Evolutionary conservation across 2,113 vertebrate genomes (phyloP).

Genomic region (Urocitellus parryii): DNA sequence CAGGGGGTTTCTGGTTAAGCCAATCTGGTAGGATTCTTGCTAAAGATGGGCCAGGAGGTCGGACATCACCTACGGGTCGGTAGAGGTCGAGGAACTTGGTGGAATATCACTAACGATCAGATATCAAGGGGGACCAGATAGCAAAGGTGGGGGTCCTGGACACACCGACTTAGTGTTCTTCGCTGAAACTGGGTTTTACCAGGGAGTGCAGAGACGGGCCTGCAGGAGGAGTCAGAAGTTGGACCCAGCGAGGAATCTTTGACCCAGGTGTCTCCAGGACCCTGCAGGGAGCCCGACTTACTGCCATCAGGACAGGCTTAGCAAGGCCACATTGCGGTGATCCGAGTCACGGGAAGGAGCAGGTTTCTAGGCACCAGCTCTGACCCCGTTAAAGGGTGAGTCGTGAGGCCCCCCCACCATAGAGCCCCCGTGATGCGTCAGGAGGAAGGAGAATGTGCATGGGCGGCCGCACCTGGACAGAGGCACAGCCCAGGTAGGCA

Average conservation of each 20-base stretch:
- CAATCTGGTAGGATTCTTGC: not conserved
- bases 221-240: not conserved
- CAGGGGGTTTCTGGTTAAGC: not conserved
- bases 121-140: not conserved
- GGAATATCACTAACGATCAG: not conserved
- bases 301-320: not conserved
- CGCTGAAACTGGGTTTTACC: not conserved
- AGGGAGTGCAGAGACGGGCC: not conserved
- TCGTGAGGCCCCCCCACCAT: not conserved
- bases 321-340: not conserved
- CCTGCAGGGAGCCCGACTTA: accelerated
- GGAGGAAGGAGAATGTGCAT: not conserved
- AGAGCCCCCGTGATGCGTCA: not conserved
- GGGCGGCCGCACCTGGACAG: no score
- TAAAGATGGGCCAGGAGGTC: not conserved
- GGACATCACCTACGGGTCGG: not conserved
- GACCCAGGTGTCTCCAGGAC: not conserved
- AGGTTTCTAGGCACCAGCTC: not conserved
- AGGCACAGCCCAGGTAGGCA: accelerated
- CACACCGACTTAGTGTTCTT: not conserved
- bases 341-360: not conserved
- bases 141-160: not conserved
- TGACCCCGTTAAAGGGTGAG: not conserved
- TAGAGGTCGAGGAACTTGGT: no score
- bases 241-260: not conserved